These are phyloP conservation scores for Callithrix jacchus DNA, from an alignment of 2,113 vertebrate species.

Conservation along the genomic window DNA sequence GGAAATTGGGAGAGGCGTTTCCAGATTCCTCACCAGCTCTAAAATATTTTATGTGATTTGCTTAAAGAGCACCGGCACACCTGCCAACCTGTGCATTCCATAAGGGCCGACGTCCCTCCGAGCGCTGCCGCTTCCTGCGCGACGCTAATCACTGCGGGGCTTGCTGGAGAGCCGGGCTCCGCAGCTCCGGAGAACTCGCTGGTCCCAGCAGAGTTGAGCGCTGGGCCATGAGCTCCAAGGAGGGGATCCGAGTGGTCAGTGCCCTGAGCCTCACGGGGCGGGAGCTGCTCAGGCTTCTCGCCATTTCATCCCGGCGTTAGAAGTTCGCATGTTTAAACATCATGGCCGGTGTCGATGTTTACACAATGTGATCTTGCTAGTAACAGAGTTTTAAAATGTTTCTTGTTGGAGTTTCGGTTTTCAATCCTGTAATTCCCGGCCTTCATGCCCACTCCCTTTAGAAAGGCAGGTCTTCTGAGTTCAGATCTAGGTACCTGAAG, in stretches of 20 bases:
- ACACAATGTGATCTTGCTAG: background rate
- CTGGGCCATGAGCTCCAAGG: background rate
- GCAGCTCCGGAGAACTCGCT: too few species aligned
- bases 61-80: background rate
- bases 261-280: too few species aligned
- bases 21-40: background rate
- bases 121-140: background rate
- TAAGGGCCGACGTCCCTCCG: background rate
- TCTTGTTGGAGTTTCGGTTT: background rate
- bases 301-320: background rate
- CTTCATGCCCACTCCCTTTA: background rate
- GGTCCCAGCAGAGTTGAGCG: background rate
- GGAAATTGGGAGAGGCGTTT: background rate
- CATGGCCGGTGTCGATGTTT: background rate
- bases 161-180: background rate
- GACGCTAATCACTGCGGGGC: background rate
- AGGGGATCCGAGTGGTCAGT: too few species aligned
- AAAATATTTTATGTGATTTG: background rate
- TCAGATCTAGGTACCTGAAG: background rate
- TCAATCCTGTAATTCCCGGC: background rate
- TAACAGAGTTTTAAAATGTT: background rate
- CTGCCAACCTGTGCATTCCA: background rate
- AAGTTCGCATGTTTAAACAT: background rate
- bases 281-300: background rate
- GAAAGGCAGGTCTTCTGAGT: background rate